Evolutionary conservation across 37 sponge, comb jelly and placozoan species (phyloP), one percentile per base, ranked within the genome.

Genomic region (Diacarnus erythraeanus): DNA sequence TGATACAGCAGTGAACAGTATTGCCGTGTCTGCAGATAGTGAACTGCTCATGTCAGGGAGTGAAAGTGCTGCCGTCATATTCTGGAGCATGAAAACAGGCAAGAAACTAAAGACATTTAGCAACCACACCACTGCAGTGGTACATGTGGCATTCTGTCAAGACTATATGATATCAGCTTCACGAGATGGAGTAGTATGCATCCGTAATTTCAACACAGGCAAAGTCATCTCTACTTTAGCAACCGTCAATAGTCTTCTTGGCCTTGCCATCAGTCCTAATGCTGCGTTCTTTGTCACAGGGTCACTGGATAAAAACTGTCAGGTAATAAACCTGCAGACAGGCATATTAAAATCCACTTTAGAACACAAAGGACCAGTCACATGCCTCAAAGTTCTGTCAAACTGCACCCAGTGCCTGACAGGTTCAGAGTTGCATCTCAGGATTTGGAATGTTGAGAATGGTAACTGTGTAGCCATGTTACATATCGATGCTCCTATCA

Each of bases 331-430:
- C 9, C 26, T 81, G 3, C 77, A 81, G 18, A 38, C 38, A 9
- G 82, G 90, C 18, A 3, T 40, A 22, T 57, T 77, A 9, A 5
- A 43, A 38, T 61, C 61, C 9, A 25, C 29, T 2, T 68, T 93
- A 47, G 91, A 87, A 6, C 94, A 93, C 84, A 86, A 54, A 23
- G 75, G 44, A 27, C 33, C 75, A 6, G 83, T 93, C 27, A 76
- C 47, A 2, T 65, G 41, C 1, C 20, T 82, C n/a, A 64, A 57
- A 25, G 39, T 86, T 10, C 27, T 80, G 23, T 54, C 76, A 0
- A 66, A 69, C 43, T 57, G 61, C 70, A 27, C 39, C 26, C 38
- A 56, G 35, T 84, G 84, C 44, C 18, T 86, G 25, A 75, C 81
- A 2, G 80, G 59, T 1, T 86, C 81, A 1, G 60, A 58, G 23